These are phyloP conservation scores for Oreochromis aureus DNA, from an alignment of 2,113 vertebrate species.

Conservation along the genomic window DNA sequence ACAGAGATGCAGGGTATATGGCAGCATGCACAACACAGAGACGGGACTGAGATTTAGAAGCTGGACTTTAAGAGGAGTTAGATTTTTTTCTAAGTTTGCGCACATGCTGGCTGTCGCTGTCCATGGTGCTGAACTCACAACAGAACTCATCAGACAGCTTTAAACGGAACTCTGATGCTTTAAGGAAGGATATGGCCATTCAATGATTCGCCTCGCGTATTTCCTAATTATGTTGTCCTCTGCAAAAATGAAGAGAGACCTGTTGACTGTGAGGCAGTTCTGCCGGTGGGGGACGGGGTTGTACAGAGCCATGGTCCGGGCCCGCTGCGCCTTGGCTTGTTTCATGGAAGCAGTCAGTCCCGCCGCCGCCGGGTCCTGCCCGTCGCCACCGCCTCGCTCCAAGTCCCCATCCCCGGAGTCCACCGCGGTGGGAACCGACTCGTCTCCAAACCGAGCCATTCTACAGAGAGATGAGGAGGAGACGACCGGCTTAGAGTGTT, in stretches of 20 bases:
- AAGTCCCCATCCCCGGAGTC: conserved; percentile 83
- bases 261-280: conserved; percentile 98
- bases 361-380: conserved; percentile 74
- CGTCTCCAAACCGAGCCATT: conserved; percentile 97
- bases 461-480: conserved; percentile 68
- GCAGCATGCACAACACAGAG: not conserved
- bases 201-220: conserved; percentile 91
- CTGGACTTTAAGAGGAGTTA: not conserved
- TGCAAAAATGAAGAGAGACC: conserved; percentile 95
- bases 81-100: not conserved
- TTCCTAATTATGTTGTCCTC: conserved; percentile 96
- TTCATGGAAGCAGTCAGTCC: conserved; percentile 82
- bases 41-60: not conserved
- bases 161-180: not conserved
- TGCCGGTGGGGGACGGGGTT: conserved; percentile 92
- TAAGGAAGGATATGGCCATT: conserved; percentile 98
- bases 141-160: not conserved
- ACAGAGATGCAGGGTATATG: not conserved
- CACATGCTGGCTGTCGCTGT: conserved; percentile 16
- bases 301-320: conserved; percentile 97
- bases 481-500: conserved; percentile 1
- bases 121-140: conserved; percentile 47
- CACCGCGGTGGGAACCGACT: conserved; percentile 78
- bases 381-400: conserved; percentile 82
- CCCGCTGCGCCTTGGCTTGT: conserved; percentile 93